Evolutionary conservation across 37 sponge, comb jelly and placozoan species (phyloP).

Genomic region (Amphimedon queenslandica): DNA sequence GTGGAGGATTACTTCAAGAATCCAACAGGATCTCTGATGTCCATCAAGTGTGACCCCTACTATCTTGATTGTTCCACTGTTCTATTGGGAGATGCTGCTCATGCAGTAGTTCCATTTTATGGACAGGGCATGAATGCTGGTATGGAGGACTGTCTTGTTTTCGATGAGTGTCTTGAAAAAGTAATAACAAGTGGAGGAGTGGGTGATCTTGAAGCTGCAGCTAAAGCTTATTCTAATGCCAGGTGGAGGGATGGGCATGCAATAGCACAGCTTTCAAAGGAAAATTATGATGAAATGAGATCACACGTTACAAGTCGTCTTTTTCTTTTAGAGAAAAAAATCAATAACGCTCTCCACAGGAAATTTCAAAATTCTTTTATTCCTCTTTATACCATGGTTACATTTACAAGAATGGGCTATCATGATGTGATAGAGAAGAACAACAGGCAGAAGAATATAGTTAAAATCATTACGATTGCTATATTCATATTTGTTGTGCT

Average conservation of each 20-base stretch:
- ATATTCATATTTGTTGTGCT: too few species aligned
- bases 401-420: conserved; percentile 80
- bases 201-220: conserved; percentile 35
- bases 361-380: conserved; percentile 57
- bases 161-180: conserved; percentile 39
- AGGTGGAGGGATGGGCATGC: conserved; percentile 62
- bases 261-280: conserved; percentile 86
- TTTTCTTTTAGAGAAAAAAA: conserved; percentile 49
- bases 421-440: conserved; percentile 21
- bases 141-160: conserved; percentile 85
- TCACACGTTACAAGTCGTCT: conserved; percentile 58
- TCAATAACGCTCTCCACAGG: conserved; percentile 50
- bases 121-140: conserved; percentile 94
- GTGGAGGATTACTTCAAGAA: conserved; percentile 71
- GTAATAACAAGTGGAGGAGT: too few species aligned
- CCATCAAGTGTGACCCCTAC: conserved; percentile 81
- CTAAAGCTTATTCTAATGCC: conserved; percentile 40
- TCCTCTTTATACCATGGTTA: conserved; percentile 81
- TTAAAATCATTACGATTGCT: too few species aligned
- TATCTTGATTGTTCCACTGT: conserved; percentile 46
- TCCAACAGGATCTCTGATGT: conserved; percentile 52
- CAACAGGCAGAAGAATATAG: conserved; percentile 40
- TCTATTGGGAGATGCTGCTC: conserved; percentile 91
- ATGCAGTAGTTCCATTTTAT: conserved; percentile 94
- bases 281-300: conserved; percentile 90